Base-by-base conservation (phyloP, 2,888 invertebrate species). In the Xestobium rufovillosum region DNA sequence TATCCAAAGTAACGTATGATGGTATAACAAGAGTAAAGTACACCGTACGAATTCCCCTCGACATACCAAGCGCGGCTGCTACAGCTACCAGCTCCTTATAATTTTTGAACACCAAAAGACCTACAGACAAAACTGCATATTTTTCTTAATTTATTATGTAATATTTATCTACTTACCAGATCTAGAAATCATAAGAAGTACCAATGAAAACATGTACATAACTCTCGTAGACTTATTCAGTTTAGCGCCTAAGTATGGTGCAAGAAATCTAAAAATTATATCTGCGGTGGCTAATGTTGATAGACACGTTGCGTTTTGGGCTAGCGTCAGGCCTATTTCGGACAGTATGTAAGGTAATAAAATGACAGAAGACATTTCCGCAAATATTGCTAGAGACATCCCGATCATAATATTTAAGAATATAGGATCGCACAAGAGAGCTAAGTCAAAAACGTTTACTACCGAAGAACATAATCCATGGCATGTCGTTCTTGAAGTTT, bases 21-120 rank as follows among this genome's bases (percentile, higher is more conserved):
- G 83, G 81, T 38, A 83, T 75, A 3, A 82, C 74, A 10, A 82
- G 63, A 29, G 74, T 70, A 72, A 80, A 76, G 52, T 78, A 82
- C 0, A 83, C 80, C 0, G 80, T 75, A 42, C 82, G 66, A 15
- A 82, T 65, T 1, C 82, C 83, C 65, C 81, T 83, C 1, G 78
- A 76, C 26, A 78, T 60, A 11, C 83, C 83, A 43, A 83, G 66
- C 6, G 68, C 70, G 2, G 74, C 52, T 0, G 76, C 74, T 3
- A 81, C 72, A 1, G 6, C 23, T 8, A 19, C 6, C 6, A 19
- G 23, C n/a, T n/a, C n/a, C n/a, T n/a, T n/a, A n/a, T n/a, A n/a
- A n/a, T n/a, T n/a, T n/a, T n/a, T n/a, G n/a, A n/a, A n/a, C n/a
- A n/a, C n/a, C n/a, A n/a, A n/a, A n/a, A n/a, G n/a, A n/a, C n/a